A percentile compares a stretch with the other conserved stretches of the same genome.
These are phyloP conservation scores for Uropsilus gracilis DNA, from an alignment of 2,113 vertebrate species.

Conservation along the genomic window DNA sequence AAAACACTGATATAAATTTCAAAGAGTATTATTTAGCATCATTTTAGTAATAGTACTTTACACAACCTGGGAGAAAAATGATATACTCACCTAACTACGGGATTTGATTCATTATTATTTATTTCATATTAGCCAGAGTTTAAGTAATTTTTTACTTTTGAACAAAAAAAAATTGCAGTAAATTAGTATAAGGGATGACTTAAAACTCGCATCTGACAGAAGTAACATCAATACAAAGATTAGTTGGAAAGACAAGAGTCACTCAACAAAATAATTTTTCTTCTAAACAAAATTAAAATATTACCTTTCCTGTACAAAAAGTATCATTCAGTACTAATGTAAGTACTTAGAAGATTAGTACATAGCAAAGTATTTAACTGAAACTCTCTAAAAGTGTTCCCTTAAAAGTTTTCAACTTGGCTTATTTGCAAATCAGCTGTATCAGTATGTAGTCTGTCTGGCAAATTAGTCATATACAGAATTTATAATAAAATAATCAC, in stretches of 20 bases:
- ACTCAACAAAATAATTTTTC: not conserved
- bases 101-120: not conserved
- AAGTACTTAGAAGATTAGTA: not conserved
- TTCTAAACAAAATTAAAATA: not conserved
- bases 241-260: not conserved
- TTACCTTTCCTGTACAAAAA: not conserved
- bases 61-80: not conserved
- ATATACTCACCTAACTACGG: not conserved
- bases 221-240: not conserved
- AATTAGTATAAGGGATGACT: not conserved
- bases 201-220: not conserved
- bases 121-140: constrained; percentile 6
- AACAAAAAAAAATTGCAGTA: not conserved
- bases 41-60: not conserved
- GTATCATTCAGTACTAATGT: not conserved
- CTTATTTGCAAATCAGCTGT: not conserved
- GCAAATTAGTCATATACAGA: constrained; percentile 39
- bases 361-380: not conserved
- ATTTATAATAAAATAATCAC: constrained; percentile 46
- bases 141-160: constrained; percentile 7
- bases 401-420: not conserved
- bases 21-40: not conserved
- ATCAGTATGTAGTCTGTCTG: not conserved
- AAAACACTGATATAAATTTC: not conserved
- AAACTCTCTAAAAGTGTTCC: not conserved